phyloP scores from a whole-genome alignment of 2,888 invertebrate species.

The Amiota minor region DNA sequence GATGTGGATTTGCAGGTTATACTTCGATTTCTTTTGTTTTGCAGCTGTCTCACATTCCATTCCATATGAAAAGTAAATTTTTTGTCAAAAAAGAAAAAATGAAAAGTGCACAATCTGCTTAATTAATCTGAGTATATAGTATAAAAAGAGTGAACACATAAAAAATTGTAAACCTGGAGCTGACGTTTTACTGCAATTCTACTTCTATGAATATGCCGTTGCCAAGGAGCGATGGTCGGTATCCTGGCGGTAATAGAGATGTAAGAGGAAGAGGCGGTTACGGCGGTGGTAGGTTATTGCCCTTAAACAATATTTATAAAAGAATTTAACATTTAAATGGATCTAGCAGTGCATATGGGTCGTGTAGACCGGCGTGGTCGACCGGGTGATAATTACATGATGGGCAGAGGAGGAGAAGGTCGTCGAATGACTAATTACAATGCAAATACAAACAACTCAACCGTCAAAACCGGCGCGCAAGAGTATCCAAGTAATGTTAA shows the following conservation, averaged over 20 bases:
- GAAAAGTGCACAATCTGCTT: background rate
- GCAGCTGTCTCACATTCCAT: too few relatives aligned
- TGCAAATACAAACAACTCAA: slow-evolving; percentile 75
- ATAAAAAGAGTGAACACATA: background rate
- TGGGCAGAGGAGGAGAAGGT: slow-evolving; percentile 40
- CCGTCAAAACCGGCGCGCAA: slow-evolving; percentile 75
- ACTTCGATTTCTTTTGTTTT: too few relatives aligned
- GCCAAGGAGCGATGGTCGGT: background rate
- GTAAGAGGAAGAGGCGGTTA: slow-evolving; percentile 13
- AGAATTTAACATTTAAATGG: background rate
- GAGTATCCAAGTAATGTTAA: too few relatives aligned
- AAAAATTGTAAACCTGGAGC: background rate
- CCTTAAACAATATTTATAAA: background rate
- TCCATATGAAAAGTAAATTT: background rate
- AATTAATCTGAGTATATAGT: background rate
- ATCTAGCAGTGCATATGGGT: slow-evolving; percentile 56
- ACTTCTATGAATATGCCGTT: background rate
- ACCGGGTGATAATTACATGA: slow-evolving; percentile 33
- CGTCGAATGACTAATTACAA: slow-evolving; percentile 85
- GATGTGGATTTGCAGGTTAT: background rate
- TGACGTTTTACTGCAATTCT: background rate
- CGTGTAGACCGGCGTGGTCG: slow-evolving; percentile 55
- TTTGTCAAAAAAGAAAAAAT: background rate
- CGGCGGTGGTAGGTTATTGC: slow-evolving; percentile 34
- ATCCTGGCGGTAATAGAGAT: background rate